These are phyloP conservation scores for Eilema griseolum DNA, from an alignment of 2,888 invertebrate species.

Conservation along the genomic window DNA sequence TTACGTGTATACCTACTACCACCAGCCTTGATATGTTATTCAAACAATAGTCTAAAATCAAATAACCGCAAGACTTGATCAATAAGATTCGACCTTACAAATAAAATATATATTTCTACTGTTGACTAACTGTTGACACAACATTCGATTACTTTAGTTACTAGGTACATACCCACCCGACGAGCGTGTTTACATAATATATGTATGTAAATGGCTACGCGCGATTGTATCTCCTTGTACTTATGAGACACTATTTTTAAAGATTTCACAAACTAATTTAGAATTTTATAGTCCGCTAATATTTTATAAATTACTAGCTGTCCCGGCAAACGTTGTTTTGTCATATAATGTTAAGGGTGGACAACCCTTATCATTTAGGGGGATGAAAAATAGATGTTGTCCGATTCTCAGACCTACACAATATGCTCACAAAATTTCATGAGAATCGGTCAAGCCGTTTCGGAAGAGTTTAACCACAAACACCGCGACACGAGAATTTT, in stretches of 20 bases:
- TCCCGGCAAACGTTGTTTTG: too few species aligned
- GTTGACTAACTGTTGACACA: conserved; percentile 64
- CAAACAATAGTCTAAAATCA: conserved; percentile 86
- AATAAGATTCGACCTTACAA: conserved; percentile 76
- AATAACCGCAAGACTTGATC: conserved; percentile 80
- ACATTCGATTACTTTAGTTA: conserved; percentile 55
- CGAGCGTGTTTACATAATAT: conserved; percentile 18
- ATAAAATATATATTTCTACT: conserved; percentile 72
- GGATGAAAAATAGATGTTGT: too few species aligned
- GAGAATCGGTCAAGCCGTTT: too few species aligned
- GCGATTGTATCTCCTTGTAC: not conserved
- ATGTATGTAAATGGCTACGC: conserved; percentile 22
- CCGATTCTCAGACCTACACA: too few species aligned
- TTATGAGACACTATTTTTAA: not conserved
- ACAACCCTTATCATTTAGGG: too few species aligned
- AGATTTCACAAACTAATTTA: not conserved
- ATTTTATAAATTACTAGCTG: not conserved
- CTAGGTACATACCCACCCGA: conserved; percentile 30
- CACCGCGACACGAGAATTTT: too few species aligned
- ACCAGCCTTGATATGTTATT: conserved; percentile 85
- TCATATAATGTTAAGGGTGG: too few species aligned
- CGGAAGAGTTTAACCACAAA: too few species aligned
- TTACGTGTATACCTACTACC: conserved; percentile 79
- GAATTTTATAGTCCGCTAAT: not conserved
- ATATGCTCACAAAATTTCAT: too few species aligned